Evolutionary conservation across 2,888 invertebrate genomes (phyloP), one percentile per base, ranked within the genome.

Genomic region (Lasius platythorax): DNA sequence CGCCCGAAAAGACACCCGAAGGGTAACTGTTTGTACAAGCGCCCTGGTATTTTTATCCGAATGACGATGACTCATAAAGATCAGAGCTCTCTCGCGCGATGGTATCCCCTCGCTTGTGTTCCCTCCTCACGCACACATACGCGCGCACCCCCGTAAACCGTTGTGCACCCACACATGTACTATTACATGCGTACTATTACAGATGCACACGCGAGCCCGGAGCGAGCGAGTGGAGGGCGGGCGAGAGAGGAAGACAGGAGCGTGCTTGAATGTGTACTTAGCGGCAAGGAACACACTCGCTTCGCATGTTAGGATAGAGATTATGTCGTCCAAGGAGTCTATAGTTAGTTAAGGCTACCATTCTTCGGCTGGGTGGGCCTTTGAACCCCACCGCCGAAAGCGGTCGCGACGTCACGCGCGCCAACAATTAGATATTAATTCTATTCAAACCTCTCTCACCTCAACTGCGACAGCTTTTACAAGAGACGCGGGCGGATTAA

Each of bases 1-100:
- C 87, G 90, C 76, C 84, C 86, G 84, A 87, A 89, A 90, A 91
- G 91, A 92, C 89, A 91, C 84, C 89, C 90, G 89, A 89, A 91
- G 91, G 92, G 92, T 92, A 90, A 91, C 92, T 93, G 92, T 93
- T 94, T 94, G 91, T 91, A 93, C 91, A 93, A 92, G 92, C 92
- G 87, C 87, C 91, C 90, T 90, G 92, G 91, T 93, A 93, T 92
- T 93, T 93, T 93, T 93, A 92, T 93, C 92, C 91, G 91, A 91
- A 91, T 89, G 91, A 91, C 84, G 90, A 86, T 94, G 93, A 94
- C 92, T 94, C 93, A 93, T 90, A 91, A 91, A 92, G 93, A 93
- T 92, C 91, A 89, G 90, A 90, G 90, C 86, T 85, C 79, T 72
- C 89, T 87, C 85, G 76, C 84, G 70, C 86, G 79, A 8, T 85